A percentile compares a stretch with the other conserved stretches of the same genome.
Conservation (phyloP, 2,113 vertebrate species). For the Anser cygnoides region DNA sequence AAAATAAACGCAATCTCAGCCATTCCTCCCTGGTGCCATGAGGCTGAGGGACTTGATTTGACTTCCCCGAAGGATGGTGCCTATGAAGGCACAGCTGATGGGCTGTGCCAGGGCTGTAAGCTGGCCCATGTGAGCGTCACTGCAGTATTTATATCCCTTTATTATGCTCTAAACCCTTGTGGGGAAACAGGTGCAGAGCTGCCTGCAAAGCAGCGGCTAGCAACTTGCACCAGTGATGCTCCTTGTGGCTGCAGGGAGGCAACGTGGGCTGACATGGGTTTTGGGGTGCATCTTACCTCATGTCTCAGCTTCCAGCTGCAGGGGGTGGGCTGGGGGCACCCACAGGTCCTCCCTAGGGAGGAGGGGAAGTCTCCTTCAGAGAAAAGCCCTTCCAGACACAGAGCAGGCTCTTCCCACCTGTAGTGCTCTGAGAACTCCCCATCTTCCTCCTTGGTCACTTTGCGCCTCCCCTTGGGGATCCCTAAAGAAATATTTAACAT, state of each 20-base stretch:
- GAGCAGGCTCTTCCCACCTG: background rate
- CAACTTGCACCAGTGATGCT: background rate
- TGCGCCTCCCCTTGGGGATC: background rate
- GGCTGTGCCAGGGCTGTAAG: background rate
- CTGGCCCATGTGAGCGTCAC: background rate
- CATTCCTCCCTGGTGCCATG: background rate
- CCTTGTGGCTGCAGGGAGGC: background rate
- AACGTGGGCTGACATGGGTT: accelerated
- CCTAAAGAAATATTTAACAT: background rate
- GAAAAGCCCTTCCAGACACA: background rate
- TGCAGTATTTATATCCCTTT: conserved; percentile 71
- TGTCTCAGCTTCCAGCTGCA: background rate
- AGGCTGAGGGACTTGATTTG: background rate
- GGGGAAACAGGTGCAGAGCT: conserved; percentile 71
- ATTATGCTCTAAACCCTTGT: conserved; percentile 37
- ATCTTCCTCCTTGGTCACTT: background rate
- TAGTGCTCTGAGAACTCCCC: background rate
- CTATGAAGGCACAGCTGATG: conserved; percentile 6
- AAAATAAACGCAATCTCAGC: background rate
- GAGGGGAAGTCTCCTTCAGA: background rate
- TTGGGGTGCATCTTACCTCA: background rate
- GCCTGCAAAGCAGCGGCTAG: background rate
- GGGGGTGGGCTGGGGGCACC: background rate
- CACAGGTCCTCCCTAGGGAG: background rate
- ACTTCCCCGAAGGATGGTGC: accelerated